Base-by-base conservation (phyloP, 2,113 vertebrate species). In the Seriola rivoliana region DNA sequence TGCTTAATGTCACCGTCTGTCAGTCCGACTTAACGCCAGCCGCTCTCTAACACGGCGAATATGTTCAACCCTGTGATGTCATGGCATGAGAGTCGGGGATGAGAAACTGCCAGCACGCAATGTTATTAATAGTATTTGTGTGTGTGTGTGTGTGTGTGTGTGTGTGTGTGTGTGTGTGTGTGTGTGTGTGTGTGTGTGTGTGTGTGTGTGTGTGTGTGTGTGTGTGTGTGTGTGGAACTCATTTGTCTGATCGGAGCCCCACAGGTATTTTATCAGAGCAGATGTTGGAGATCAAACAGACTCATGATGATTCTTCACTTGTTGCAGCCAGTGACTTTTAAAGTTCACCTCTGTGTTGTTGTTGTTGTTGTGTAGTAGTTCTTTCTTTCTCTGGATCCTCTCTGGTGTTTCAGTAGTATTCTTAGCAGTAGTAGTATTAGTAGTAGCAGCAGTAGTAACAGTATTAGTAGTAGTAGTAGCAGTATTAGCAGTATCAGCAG, bases 61-160 rank as follows among this genome's bases (percentile, higher is more conserved):
- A 78, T 46, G 71, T 65, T 80, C 21, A 84, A 75, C 57, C 71
- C 71, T 21, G 81, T 90, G 90, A 93, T 86, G 90, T 93, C 89
- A 90, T 78, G 52, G 72, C 36, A 46, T 66, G 75, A 81, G 57
- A 80, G 78, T 17, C 4, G 11, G n/a, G 57, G 63, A 38, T 42
- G 57, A 67, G 52, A 84, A 73, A 67, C 71, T 42, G 85, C 0
- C 59, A 10, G 82, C 85, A 88, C 64, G 82, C 87, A 5, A 88
- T 91, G 84, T 52, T 84, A 80, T 89, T 78, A 88, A 79, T 68
- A 75, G 48, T 29, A 65, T 11, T 1, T 3, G 57, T 34, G 50
- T 70, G 21, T 3, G 16, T 32, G 38, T 68, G 44, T 14, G 17
- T 8, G 21, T 32, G n/a, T 7, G 38, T 38, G 38, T 14, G 40